Evolutionary conservation across 2,113 vertebrate genomes (phyloP), one percentile per base, ranked within the genome.

Genomic region (Boulengeromyrus knoepffleri): DNA sequence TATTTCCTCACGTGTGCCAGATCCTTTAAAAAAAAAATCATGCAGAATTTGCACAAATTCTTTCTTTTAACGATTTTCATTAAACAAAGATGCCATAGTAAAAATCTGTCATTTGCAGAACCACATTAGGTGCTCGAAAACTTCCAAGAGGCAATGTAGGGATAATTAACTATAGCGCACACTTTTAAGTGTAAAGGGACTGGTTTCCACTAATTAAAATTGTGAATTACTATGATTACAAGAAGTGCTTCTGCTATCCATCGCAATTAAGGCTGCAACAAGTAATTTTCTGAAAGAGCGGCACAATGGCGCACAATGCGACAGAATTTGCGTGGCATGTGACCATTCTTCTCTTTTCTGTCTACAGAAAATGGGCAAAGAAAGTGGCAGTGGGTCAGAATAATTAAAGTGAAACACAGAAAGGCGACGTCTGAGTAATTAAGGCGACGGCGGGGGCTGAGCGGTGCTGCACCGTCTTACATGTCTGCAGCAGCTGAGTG

Each of bases 181-280:
- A 87, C 85, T 56, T 87, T 53, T 70, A 15, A 17, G 50, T 39
- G 47, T 87, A 53, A 56, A 87, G 85, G 53, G 49, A 53, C 85
- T 87, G 85, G 50, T 87, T 53, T 52, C 27, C 47, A 47, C 49
- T 87, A 87, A 87, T 87, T 87, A 39, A 87, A 87, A 87, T 21
- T 53, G 50, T 87, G 85, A 52, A 87, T 87, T 53, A 87, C 85
- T 53, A 39, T 53, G 85, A 87, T 36, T 53, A 87, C 50, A 36
- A 13, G 85, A 53, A 87, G 85, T 36, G 49, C 50, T 53, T 50
- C 31, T 56, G 85, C 85, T 53, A 36, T 87, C 85, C n/a, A 39
- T 56, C 5, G 50, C 50, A 87, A 87, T 87, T 87, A 87, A 21
- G 49, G 15, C 27, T 53, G 85, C 50, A 21, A 56, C 49, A 31